Base-by-base conservation (phyloP, 2,797 vertebrate species). In the Phyllotis vaccarum region DNA sequence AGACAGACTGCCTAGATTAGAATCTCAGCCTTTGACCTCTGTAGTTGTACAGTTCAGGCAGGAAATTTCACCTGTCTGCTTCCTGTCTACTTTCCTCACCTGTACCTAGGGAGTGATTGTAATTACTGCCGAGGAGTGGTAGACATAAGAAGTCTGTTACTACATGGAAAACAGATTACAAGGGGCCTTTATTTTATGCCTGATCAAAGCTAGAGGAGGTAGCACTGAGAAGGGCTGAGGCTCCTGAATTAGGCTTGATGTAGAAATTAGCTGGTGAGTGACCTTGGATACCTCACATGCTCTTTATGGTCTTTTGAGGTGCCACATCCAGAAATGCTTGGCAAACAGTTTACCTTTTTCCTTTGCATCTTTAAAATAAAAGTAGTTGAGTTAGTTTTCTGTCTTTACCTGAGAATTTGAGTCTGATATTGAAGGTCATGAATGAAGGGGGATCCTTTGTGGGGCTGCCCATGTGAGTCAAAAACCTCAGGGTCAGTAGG, bases 61-160 rank as follows among this genome's bases (percentile, higher is more conserved):
- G 86, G 56, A 43, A n/a, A 79, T 43, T 52, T 92, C 14, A 82
- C 37, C 43, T 91, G 60, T 89, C 62, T 75, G 60, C 68, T 90
- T 95, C 49, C 54, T 66, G 54, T 88, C 86, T 22, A 40, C 70
- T 95, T 90, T 56, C 54, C 52, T 93, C 40, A 16, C 70, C 76
- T 34, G 14, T 81, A 49, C 64, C 79, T 70, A 76, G 31, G 22
- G 66, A n/a, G 8, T 49, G 54, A 70, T 56, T 19, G 31, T 34
- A 86, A 49, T 62, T 78, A 9, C 34, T 24, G 6, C 6, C 5
- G 76, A 78, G 58, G 76, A 49, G 40, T 87, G 43, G 86, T 68
- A 5, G 19, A 91, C 72, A 29, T 40, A 46, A 64, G 76, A 72
- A 87, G 95, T 82, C 46, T 86, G 46, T 58, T 70, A 74, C 21